phyloP scores from a whole-genome alignment of 2,888 invertebrate genomes.

The Thereva nobilitata region DNA sequence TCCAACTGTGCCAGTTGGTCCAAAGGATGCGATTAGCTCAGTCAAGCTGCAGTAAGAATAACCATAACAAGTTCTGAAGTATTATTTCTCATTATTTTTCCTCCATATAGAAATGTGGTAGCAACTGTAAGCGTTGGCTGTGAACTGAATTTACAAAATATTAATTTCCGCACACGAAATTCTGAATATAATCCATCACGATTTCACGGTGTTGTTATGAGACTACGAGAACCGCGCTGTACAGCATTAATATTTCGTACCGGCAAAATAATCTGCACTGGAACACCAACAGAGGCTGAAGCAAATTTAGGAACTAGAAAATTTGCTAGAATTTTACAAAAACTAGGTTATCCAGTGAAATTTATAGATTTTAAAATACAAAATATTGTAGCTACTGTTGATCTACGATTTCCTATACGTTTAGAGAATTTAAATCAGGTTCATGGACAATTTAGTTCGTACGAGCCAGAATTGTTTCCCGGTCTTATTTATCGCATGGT shows the following conservation, averaged over 20 bases:
- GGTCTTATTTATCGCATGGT: slow-evolving; percentile 99
- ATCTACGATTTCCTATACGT: slow-evolving; percentile 73
- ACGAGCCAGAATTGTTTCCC: slow-evolving; percentile 98
- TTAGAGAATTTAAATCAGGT: slow-evolving; percentile 73
- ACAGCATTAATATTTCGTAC: slow-evolving; percentile 74
- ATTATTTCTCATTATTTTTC: slow-evolving; percentile 2
- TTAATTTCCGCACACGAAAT: slow-evolving; percentile 78
- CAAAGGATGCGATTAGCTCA: slow-evolving; percentile 64
- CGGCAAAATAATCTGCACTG: slow-evolving; percentile 82
- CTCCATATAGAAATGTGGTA: slow-evolving; percentile 71
- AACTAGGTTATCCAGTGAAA: slow-evolving; percentile 76
- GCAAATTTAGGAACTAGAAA: slow-evolving; percentile 78
- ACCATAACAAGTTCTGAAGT: not conserved
- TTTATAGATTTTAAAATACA: slow-evolving; percentile 79
- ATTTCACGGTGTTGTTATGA: slow-evolving; percentile 83
- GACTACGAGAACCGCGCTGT: slow-evolving; percentile 76
- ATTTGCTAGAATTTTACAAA: slow-evolving; percentile 81
- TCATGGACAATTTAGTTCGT: slow-evolving; percentile 80
- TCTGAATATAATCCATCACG: slow-evolving; percentile 82
- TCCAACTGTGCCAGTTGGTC: slow-evolving; percentile 61
- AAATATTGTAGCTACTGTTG: slow-evolving; percentile 77
- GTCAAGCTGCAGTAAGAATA: slow-evolving; percentile 65
- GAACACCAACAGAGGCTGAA: slow-evolving; percentile 76
- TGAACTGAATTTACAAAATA: slow-evolving; percentile 71
- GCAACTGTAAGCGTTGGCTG: slow-evolving; percentile 77